Percentiles rank a stretch among this genome's conserved stretches.
phyloP scores from a whole-genome alignment of 2,113 vertebrate genomes.

The Muntiacus muntjak region DNA sequence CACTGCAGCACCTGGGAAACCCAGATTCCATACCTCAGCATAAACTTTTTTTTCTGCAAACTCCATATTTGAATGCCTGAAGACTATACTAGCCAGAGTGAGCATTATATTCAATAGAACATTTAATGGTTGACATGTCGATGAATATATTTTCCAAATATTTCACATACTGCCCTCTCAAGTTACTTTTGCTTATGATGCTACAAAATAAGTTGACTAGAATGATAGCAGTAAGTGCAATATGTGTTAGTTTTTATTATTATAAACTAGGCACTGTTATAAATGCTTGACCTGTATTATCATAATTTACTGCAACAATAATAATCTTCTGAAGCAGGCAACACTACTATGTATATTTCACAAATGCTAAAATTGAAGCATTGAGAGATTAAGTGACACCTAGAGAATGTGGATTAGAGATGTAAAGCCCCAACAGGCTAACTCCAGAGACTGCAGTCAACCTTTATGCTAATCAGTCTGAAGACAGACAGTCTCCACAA shows the following conservation, averaged over 20 bases:
- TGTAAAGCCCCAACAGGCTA: background rate
- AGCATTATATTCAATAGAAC: background rate
- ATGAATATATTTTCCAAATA: background rate
- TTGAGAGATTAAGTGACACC: background rate
- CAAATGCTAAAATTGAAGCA: background rate
- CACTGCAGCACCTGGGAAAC: background rate
- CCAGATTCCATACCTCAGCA: background rate
- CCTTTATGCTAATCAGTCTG: background rate
- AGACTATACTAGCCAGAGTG: background rate
- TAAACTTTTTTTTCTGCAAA: background rate
- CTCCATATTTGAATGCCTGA: background rate
- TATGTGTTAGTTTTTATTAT: background rate
- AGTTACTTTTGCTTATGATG: conserved; percentile 1
- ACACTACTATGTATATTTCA: background rate
- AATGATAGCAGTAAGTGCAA: background rate
- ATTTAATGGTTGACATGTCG: background rate
- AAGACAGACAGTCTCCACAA: background rate
- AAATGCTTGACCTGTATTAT: background rate
- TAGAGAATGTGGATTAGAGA: background rate
- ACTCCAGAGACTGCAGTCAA: background rate
- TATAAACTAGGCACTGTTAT: background rate
- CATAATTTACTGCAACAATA: background rate
- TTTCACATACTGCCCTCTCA: background rate
- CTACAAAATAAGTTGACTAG: background rate
- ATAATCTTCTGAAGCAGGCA: background rate